Conservation (phyloP, 2,888 invertebrate genomes). For the Fragum whitleyi region DNA sequence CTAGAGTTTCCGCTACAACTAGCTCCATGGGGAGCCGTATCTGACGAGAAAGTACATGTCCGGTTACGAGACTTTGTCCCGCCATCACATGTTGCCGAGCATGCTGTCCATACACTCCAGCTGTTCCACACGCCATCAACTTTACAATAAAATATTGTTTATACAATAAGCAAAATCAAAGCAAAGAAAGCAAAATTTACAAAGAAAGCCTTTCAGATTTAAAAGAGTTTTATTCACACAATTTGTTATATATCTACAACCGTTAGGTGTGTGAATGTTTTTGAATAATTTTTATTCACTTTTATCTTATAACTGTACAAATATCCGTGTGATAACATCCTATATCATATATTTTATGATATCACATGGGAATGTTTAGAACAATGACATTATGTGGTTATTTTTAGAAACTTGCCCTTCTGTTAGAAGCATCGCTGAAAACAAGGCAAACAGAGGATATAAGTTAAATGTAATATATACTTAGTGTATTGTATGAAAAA, state of each 20-base stretch:
- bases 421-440: too few relatives aligned
- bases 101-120: conserved; percentile 76
- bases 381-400: too few relatives aligned
- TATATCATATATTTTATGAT: too few relatives aligned
- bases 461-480: too few relatives aligned
- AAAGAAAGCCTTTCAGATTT: background rate
- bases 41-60: conserved; percentile 68
- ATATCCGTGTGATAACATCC: too few relatives aligned
- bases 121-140: conserved; percentile 78
- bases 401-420: too few relatives aligned
- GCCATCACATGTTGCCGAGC: conserved; percentile 77
- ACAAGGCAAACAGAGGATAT: too few relatives aligned
- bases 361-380: too few relatives aligned
- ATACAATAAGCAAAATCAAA: background rate
- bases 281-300: too few relatives aligned
- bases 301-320: too few relatives aligned
- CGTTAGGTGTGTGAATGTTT: too few relatives aligned
- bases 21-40: conserved; percentile 40
- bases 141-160: conserved; percentile 7
- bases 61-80: conserved; percentile 74
- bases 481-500: too few relatives aligned
- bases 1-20: conserved; percentile 45
- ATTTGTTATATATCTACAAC: background rate
- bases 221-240: background rate
- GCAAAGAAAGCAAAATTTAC: background rate